phyloP scores from a whole-genome alignment of 2,113 vertebrate genomes.

The Cinclus mexicanus region DNA sequence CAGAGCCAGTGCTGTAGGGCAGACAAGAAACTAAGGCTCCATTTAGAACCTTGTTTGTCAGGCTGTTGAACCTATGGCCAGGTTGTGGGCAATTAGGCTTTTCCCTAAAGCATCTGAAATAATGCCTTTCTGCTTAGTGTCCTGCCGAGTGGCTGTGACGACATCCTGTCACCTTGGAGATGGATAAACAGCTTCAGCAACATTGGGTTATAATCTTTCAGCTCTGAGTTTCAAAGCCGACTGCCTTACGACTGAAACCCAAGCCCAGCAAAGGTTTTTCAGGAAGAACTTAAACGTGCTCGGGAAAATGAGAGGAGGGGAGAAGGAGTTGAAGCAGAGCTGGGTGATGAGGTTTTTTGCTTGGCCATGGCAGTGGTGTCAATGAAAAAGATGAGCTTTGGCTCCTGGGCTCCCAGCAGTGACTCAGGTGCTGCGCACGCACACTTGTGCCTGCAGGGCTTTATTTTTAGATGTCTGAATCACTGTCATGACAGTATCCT shows the following conservation, averaged over 20 bases:
- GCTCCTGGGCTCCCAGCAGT: not conserved
- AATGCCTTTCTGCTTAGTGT: not conserved
- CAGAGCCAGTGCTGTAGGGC: not conserved
- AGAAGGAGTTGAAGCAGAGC: not conserved
- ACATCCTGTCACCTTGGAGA: slow-evolving; percentile 62
- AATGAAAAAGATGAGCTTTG: not conserved
- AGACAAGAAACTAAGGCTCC: not conserved
- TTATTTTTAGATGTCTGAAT: slow-evolving; percentile 60
- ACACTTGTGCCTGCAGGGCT: slow-evolving; percentile 11
- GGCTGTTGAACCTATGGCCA: not conserved
- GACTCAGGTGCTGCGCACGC: slow-evolving; percentile 1
- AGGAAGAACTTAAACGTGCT: not conserved
- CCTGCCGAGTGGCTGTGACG: slow-evolving; percentile 32
- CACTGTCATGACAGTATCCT: not conserved
- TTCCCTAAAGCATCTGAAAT: slow-evolving; percentile 43
- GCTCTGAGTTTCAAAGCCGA: slow-evolving; percentile 27
- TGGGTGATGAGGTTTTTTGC: not conserved
- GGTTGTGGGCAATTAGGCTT: slow-evolving; percentile 30
- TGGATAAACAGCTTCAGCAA: slow-evolving; percentile 59
- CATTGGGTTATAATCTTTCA: slow-evolving; percentile 31
- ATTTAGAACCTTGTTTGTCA: slow-evolving; percentile 21
- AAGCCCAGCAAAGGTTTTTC: not conserved
- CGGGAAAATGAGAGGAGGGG: not conserved
- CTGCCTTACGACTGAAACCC: not conserved
- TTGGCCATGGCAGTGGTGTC: not conserved